Evolutionary conservation across 2,113 vertebrate genomes (phyloP), one percentile per base, ranked within the genome.

Genomic region (Sorex araneus): DNA sequence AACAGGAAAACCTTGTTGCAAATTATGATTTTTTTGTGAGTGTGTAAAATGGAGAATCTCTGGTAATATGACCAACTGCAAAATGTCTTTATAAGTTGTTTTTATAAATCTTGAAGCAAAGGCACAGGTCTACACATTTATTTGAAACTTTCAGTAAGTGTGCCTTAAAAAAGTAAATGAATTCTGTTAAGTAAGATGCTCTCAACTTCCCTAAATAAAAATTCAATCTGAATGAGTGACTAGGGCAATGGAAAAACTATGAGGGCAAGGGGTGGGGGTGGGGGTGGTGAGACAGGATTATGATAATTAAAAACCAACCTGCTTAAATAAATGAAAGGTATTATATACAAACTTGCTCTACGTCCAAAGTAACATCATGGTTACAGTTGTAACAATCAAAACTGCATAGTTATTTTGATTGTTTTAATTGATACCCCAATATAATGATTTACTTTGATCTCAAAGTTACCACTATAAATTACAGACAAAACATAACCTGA

Each of bases 101-200:
- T 19, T 54, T 60, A 8, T 21, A n/a, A n/a, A n/a, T 60, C 45
- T 80, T 85, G 89, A 94, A 84, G 76, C 40, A 88, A 88, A 95
- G 89, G 74, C 91, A 90, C 40, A 40, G 34, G 83, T 70, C 87
- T 95, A 64, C 30, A 67, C 27, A 50, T 80, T 87, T 90, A 94
- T 95, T 71, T 92, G 80, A 94, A 94, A 74, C 79, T 40, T 80
- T 83, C 70, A 77, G 21, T 63, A 66, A 71, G 78, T n/a, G 13
- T 94, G 50, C 43, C 76, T 40, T 84, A 45, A 86, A 83, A 90
- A n/a, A 66, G 60, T 80, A 75, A 54, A 19, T 50, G 69, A 87
- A 66, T 54, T 92, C 73, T 63, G 18, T 36, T 32, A 63, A 89
- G 81, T 12, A 84, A 95, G 64, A 63, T 21, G 74, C 64, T 94